Conservation (phyloP, 2,797 vertebrate genomes). For the Paramormyrops hopkinsi region DNA sequence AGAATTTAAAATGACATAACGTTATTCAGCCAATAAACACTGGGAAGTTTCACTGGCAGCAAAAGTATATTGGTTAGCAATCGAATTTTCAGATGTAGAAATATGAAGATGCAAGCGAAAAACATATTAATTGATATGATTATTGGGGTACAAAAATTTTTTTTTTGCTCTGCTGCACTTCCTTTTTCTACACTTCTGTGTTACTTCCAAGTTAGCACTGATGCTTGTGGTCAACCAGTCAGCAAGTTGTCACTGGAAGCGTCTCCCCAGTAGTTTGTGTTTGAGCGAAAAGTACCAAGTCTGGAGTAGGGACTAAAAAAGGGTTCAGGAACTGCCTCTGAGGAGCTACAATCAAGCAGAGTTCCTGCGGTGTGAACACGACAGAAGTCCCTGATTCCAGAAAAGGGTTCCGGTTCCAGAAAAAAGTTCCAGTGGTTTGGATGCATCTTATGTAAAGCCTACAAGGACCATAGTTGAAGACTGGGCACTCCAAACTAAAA, state of each 20-base stretch:
- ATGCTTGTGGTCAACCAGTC: background rate
- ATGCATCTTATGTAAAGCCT: background rate
- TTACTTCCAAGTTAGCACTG: background rate
- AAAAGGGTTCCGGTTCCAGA: background rate
- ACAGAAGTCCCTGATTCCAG: background rate
- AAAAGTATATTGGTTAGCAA: background rate
- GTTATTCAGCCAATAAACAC: background rate
- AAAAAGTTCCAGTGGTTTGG: background rate
- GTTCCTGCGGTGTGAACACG: background rate
- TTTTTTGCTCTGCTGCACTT: background rate
- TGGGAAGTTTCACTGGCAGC: background rate
- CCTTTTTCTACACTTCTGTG: background rate
- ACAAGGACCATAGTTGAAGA: background rate
- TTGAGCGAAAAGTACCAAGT: background rate
- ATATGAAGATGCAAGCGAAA: background rate
- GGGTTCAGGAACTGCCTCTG: background rate
- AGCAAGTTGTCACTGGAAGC: background rate
- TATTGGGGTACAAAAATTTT: background rate
- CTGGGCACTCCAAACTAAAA: background rate
- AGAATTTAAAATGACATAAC: background rate
- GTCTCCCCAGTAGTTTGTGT: background rate
- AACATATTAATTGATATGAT: background rate
- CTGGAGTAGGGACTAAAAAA: background rate
- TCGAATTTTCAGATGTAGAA: background rate
- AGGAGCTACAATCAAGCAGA: background rate